phyloP scores from a whole-genome alignment of 2,113 vertebrate genomes.

The Gambusia holbrooki region DNA sequence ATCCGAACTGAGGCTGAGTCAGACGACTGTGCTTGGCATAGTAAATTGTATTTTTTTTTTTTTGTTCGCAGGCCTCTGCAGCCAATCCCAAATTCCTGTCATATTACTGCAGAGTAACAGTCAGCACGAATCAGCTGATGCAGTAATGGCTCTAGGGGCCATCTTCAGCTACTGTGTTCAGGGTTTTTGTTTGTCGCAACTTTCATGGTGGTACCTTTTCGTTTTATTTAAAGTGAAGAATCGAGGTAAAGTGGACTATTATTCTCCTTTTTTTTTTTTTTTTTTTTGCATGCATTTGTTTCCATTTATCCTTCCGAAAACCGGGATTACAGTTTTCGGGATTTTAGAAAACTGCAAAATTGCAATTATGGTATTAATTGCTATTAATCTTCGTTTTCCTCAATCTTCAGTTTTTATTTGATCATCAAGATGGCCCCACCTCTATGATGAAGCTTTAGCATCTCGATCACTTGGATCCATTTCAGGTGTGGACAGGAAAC shows the following conservation, averaged over 20 bases:
- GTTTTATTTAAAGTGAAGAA: background rate
- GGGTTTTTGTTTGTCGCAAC: background rate
- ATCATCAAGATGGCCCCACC: too few relatives aligned
- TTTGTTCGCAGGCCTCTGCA: conserved; percentile 34
- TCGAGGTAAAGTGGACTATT: background rate
- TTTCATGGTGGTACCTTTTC: background rate
- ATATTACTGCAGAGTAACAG: conserved; percentile 47
- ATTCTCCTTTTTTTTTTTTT: background rate
- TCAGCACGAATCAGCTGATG: conserved; percentile 55
- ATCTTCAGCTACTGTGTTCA: background rate
- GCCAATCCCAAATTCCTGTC: conserved; percentile 61
- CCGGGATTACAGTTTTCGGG: too few relatives aligned
- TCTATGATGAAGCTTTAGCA: background rate
- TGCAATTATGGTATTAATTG: too few relatives aligned
- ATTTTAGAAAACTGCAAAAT: too few relatives aligned
- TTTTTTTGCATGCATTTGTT: background rate
- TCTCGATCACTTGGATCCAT: background rate
- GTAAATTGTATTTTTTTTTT: conserved; percentile 46
- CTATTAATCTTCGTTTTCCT: too few relatives aligned
- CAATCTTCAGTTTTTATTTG: too few relatives aligned
- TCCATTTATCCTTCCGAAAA: background rate
- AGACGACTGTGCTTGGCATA: conserved; percentile 37
- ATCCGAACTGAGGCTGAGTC: conserved; percentile 51
- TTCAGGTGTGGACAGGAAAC: background rate
- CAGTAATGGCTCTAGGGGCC: background rate